Percentiles rank a stretch among this genome's conserved stretches.
Conservation (phyloP, 2,888 invertebrate genomes). For the Chrysina gloriosa region DNA sequence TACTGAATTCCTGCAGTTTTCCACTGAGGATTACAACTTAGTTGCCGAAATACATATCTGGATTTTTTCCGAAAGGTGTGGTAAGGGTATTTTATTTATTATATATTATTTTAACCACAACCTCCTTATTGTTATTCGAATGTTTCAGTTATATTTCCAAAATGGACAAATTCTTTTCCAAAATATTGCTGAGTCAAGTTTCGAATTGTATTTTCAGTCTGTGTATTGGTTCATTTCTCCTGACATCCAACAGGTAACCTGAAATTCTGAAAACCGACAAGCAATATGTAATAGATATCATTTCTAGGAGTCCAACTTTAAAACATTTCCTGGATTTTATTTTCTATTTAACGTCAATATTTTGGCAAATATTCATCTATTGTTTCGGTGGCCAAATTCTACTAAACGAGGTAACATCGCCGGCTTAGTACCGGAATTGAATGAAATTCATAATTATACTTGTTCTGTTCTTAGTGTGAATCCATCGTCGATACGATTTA, state of each 20-base stretch:
- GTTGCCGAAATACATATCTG: no score
- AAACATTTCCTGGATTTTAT: not conserved
- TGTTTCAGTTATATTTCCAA: not conserved
- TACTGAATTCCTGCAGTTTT: no score
- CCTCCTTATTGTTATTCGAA: not conserved
- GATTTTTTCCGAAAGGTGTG: no score
- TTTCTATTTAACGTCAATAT: conserved; percentile 5
- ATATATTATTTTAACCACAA: no score
- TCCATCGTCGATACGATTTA: not conserved
- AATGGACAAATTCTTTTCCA: conserved; percentile 10
- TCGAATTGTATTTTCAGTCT: not conserved
- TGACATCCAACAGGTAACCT: not conserved
- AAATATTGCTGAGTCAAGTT: not conserved
- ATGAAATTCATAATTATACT: not conserved
- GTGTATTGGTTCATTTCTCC: conserved; percentile 8
- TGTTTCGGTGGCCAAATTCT: not conserved
- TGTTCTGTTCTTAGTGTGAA: not conserved
- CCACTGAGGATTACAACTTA: no score
- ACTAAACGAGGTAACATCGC: not conserved
- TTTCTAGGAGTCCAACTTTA: not conserved
- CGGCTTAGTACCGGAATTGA: not conserved
- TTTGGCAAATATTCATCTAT: not conserved
- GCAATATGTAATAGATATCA: not conserved
- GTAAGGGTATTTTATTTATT: no score
- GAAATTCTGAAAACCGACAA: not conserved